phyloP scores from a whole-genome alignment of 2,113 vertebrate species.

The Pyxicephalus adspersus region DNA sequence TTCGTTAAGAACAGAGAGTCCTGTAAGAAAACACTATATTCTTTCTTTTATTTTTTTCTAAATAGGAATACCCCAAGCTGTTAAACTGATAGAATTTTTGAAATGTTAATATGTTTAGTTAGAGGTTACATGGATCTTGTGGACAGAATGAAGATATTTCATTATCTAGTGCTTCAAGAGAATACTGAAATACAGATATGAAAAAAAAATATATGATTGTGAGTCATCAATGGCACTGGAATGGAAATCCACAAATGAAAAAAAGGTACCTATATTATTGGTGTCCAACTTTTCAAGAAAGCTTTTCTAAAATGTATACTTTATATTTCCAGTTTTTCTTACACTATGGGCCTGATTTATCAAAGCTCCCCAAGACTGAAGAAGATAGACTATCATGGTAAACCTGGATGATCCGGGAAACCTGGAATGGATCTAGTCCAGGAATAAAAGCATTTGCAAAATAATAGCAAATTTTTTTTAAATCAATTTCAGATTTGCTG shows the following conservation, averaged over 20 bases:
- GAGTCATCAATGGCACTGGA: no score
- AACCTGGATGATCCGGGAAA: no score
- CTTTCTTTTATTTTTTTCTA: constrained; percentile 60
- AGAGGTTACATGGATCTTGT: constrained; percentile 61
- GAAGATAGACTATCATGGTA: no score
- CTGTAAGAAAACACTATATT: constrained; percentile 64
- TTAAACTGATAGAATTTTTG: constrained; percentile 72
- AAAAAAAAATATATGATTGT: neutral
- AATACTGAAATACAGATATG: constrained; percentile 66
- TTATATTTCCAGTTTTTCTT: neutral
- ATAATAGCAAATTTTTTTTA: no score
- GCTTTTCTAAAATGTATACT: neutral
- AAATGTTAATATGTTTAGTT: constrained; percentile 69
- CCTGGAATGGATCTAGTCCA: no score
- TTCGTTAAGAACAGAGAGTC: constrained; percentile 67
- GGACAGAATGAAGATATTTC: constrained; percentile 63
- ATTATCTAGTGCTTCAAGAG: constrained; percentile 60
- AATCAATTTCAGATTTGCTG: no score
- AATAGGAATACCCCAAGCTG: constrained; percentile 71
- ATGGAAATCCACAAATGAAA: no score
- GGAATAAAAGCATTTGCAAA: no score
- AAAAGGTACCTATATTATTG: neutral
- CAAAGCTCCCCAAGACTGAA: no score
- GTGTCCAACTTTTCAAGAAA: neutral
- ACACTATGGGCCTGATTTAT: neutral